These are phyloP conservation scores for Margaritifera margaritifera DNA, from an alignment of 2,888 invertebrate species.

Conservation along the genomic window DNA sequence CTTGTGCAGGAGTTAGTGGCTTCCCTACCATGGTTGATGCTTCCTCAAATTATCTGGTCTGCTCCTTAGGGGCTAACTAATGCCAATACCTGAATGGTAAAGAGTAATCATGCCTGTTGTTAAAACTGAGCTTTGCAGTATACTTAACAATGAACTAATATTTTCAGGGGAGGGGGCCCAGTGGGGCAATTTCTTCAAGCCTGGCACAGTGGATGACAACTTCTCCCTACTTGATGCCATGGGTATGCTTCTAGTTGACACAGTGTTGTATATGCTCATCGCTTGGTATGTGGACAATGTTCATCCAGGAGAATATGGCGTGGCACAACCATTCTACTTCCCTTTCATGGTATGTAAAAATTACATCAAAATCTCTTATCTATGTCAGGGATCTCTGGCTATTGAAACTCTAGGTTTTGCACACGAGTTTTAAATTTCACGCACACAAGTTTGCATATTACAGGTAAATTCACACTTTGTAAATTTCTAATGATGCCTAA, in stretches of 20 bases:
- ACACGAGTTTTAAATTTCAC: no score
- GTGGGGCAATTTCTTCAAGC: constrained; percentile 70
- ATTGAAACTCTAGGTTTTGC: no score
- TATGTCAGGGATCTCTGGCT: no score
- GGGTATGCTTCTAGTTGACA: constrained; percentile 81
- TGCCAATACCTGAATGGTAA: no score
- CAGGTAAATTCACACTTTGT: no score
- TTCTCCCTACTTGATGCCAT: constrained; percentile 79
- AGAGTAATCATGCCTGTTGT: background rate
- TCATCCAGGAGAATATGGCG: constrained; percentile 88
- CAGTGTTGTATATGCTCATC: constrained; percentile 81
- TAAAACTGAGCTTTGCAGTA: background rate
- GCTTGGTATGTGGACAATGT: constrained; percentile 90
- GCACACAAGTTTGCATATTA: no score
- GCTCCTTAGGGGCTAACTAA: no score
- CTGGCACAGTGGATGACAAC: constrained; percentile 80
- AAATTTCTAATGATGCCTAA: no score
- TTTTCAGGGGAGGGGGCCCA: constrained; percentile 63
- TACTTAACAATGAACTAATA: background rate
- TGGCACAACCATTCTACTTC: constrained; percentile 88
- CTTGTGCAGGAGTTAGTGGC: no score
- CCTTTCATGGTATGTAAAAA: constrained; percentile 77
- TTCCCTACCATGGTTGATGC: no score
- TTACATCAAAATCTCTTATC: no score
- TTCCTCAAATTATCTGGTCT: no score